Conservation (phyloP, 92 coral and sea anemone species). For the Phymanthus crucifer region DNA sequence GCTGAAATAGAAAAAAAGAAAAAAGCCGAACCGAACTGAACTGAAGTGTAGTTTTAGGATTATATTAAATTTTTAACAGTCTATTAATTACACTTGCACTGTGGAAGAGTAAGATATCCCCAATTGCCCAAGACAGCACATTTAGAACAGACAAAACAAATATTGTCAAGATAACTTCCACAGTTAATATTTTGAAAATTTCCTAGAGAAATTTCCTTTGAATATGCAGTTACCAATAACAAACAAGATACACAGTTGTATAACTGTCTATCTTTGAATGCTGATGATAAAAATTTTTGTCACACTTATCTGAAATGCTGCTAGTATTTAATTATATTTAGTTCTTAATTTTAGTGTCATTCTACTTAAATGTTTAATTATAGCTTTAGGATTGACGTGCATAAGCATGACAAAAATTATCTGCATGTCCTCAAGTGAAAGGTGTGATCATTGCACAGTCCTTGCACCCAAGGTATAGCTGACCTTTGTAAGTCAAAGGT, state of each 20-base stretch:
- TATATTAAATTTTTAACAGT: neutral
- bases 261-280: neutral
- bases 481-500: neutral
- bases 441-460: neutral
- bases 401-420: constrained; percentile 4
- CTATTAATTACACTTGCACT: neutral
- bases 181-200: neutral
- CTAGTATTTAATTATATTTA: neutral
- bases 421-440: neutral
- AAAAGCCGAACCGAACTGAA: neutral
- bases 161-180: neutral
- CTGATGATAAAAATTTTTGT: constrained; percentile 8
- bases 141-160: neutral
- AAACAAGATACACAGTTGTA: neutral
- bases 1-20: neutral
- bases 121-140: neutral
- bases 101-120: neutral
- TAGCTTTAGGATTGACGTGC: neutral
- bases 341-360: neutral
- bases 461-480: neutral
- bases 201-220: neutral
- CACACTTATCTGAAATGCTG: neutral
- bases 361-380: neutral
- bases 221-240: neutral
- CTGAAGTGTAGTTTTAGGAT: neutral